Percentiles rank a stretch among this genome's conserved stretches.
Conservation (phyloP, 2,888 invertebrate species). For the Ceraclea dissimilis region DNA sequence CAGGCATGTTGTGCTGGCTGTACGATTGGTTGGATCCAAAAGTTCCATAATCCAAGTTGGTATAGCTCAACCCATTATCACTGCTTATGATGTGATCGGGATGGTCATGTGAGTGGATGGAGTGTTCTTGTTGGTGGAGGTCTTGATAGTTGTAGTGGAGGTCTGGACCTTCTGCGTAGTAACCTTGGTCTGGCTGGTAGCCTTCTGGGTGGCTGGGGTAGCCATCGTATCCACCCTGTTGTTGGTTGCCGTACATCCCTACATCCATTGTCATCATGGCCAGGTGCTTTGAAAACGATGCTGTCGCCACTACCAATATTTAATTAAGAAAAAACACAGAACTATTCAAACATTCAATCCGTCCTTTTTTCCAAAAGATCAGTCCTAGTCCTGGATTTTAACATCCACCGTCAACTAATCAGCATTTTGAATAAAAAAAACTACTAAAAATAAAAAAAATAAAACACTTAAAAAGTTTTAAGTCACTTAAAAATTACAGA, state of each 20-base stretch:
- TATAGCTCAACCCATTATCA: slow-evolving; percentile 82
- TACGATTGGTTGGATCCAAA: slow-evolving; percentile 33
- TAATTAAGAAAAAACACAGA: too few relatives aligned
- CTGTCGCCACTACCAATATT: too few relatives aligned
- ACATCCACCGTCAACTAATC: neutral
- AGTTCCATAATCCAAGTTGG: slow-evolving; percentile 72
- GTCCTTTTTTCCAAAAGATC: too few relatives aligned
- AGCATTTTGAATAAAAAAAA: neutral
- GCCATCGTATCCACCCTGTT: slow-evolving; percentile 36
- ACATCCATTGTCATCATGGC: slow-evolving; percentile 77
- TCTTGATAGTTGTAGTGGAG: slow-evolving; percentile 45
- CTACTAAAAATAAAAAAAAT: neutral
- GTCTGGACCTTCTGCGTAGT: slow-evolving; percentile 37
- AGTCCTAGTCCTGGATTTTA: too few relatives aligned
- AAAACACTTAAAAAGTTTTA: neutral
- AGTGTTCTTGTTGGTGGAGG: slow-evolving; percentile 37
- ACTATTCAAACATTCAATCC: too few relatives aligned
- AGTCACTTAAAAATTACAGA: too few relatives aligned
- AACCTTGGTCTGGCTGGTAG: slow-evolving; percentile 34
- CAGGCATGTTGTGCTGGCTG: slow-evolving; percentile 49
- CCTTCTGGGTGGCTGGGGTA: slow-evolving; percentile 28
- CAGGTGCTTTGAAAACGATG: neutral
- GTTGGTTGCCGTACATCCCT: slow-evolving; percentile 68
- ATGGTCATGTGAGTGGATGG: slow-evolving; percentile 31
- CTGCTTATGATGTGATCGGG: slow-evolving; percentile 69